Evolutionary conservation across 2,888 invertebrate genomes (phyloP).

Genomic region (Tuta absoluta): DNA sequence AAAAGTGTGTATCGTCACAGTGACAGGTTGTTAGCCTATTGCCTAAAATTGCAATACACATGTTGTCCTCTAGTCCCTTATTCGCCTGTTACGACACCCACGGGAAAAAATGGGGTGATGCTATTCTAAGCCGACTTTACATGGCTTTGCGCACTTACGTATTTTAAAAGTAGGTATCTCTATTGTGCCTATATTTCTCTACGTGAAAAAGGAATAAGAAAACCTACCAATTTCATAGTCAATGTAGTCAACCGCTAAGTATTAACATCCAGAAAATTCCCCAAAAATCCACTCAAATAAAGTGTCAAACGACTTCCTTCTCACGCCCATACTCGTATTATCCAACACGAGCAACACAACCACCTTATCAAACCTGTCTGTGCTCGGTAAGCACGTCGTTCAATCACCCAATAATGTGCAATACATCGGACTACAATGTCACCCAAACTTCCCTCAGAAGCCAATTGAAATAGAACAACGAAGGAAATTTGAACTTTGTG

Average conservation of each 20-base stretch:
- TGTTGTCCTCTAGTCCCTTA: too few relatives aligned
- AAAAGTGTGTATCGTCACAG: too few relatives aligned
- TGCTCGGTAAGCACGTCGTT: constrained; percentile 71
- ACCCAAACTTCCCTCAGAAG: constrained; percentile 62
- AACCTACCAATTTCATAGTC: background rate
- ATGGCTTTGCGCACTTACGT: too few relatives aligned
- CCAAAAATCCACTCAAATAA: constrained; percentile 38
- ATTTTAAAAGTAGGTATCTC: too few relatives aligned
- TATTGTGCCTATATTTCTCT: too few relatives aligned
- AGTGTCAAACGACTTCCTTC: constrained; percentile 39
- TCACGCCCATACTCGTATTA: constrained; percentile 43
- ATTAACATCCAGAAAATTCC: background rate
- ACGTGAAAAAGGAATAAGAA: too few relatives aligned
- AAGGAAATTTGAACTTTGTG: background rate
- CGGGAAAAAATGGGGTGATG: too few relatives aligned
- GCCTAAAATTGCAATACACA: too few relatives aligned
- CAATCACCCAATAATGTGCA: constrained; percentile 81
- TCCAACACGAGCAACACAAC: constrained; percentile 51
- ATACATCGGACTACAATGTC: constrained; percentile 80
- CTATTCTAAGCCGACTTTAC: too few relatives aligned
- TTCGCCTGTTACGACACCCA: too few relatives aligned
- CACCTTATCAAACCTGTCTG: constrained; percentile 76
- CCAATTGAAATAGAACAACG: constrained; percentile 33
- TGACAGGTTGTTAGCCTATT: too few relatives aligned
- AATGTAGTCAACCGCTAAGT: background rate